Evolutionary conservation across 2,113 vertebrate genomes (phyloP), one percentile per base, ranked within the genome.

Genomic region (Hyaena hyaena): DNA sequence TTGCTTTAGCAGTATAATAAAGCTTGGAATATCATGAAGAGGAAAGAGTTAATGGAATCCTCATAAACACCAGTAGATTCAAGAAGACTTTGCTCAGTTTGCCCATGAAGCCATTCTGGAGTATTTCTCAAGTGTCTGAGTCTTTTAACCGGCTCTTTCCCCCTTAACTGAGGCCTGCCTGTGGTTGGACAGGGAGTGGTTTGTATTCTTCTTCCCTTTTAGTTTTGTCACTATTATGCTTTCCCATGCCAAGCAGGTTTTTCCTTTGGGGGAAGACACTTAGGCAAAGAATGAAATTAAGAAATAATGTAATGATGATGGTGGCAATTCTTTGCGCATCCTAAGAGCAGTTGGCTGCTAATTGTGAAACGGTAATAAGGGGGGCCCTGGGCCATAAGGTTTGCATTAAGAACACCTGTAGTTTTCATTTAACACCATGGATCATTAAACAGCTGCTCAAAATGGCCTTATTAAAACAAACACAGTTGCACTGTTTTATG

Each of bases 401-500:
- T 98, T 97, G 92, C 85, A 48, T 97, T 98, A 98, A 94, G 86
- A 97, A 98, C 97, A 90, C 88, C 69, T 95, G 66, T 94, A 26
- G 98, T 96, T 97, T 98, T 97, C 96, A 97, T 97, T 97, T 97
- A 97, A 96, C 15, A 1, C 39, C 61, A 53, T 71, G 98, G 90
- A 80, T 98, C 98, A 97, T 98, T 98, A 98, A 97, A 97, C 96
- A 96, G 86, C 87, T 97, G 96, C 39, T 97, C 97, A 96, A 79
- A 96, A 55, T 79, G 89, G 97, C 89, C 87, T 96, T 90, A 96
- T 94, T 98, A 94, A 97, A 96, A 88, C 97, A 97, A 90, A 98
- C 88, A 97, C 96, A 96, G 95, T 98, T 97, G 94, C 48, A 45
- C 96, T 98, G 96, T 77, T 97, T 98, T 97, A 97, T 98, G 95